Evolutionary conservation across 2,797 vertebrate species (phyloP).

Genomic region (Glyptemys insculpta): DNA sequence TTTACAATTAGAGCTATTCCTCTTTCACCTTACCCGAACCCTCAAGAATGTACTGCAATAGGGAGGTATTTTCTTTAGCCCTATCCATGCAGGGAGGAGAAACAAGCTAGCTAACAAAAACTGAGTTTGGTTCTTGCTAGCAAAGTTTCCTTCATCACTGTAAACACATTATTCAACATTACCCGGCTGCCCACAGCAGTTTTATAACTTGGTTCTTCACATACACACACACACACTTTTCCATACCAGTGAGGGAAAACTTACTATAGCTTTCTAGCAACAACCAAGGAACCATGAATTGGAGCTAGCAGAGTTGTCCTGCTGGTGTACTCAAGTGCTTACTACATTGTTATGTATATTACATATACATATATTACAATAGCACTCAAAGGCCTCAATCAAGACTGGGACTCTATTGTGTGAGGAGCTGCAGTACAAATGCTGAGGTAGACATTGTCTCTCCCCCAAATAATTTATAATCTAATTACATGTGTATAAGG

Average conservation of each 20-base stretch:
- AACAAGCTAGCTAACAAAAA: not conserved
- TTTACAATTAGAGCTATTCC: not conserved
- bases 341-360: not conserved
- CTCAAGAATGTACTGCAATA: not conserved
- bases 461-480: slow-evolving; percentile 19
- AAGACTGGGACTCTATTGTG: not conserved
- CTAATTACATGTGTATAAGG: not conserved
- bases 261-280: not conserved
- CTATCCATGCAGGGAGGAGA: not conserved
- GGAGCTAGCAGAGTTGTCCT: not conserved
- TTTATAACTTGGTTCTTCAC: not conserved
- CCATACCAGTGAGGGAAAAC: not conserved
- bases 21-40: not conserved
- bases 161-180: not conserved
- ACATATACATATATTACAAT: not conserved
- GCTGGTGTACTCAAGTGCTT: not conserved
- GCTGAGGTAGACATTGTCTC: not conserved
- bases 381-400: not conserved
- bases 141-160: rapidly evolving
- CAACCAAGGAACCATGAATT: not conserved
- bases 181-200: not conserved
- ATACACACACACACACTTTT: not conserved
- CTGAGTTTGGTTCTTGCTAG: not conserved
- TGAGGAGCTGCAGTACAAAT: not conserved
- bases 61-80: not conserved